Base-by-base conservation (phyloP, 2,113 vertebrate species). In the Malurus alboscapulatus region DNA sequence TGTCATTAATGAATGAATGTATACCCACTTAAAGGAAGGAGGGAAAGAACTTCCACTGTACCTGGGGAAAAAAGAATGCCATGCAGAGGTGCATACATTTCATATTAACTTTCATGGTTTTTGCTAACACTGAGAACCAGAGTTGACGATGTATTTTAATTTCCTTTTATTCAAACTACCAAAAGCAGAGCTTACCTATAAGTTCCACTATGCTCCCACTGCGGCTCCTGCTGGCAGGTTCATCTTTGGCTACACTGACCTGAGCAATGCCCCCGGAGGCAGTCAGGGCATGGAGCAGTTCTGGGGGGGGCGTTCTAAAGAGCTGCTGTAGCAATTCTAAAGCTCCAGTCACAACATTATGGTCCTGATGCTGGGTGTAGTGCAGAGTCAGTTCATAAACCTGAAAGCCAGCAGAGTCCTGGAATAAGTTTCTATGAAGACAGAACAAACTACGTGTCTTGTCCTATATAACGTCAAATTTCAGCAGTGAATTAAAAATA, bases 341-440 rank as follows among this genome's bases (percentile, higher is more conserved):
- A 21, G 99, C 98, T 2, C 99, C 98, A 1, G 99, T 99, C 81
- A 99, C 99, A 76, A 99, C 99, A 6, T 99, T 99, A 92, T 99
- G 99, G 96, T 99, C 99, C 84, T 98, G 98, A 96, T 99, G 99
- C 91, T 99, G 99, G 1, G 99, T 99, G 94, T 99, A 99, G 97
- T 98, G 98, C 74, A 99, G 96, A n/a, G 99, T 99, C 97, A 99
- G 90, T 59, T 99, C 99, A 32, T 99, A 99, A 78, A 99, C 98
- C 99, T 99, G 68, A 69, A 82, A 58, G 14, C 7, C 69, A 83
- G 57, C 19, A 30, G 84, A 53, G 40, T 12, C 58, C 16, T 51
- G 26, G 7, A 66, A 0, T 88, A 55, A 94, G 32, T 40, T 25
- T 81, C 40, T 40, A 16, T 4, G 38, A 72, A 89, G n/a, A 79